Evolutionary conservation across 2,797 vertebrate genomes (phyloP), one percentile per base, ranked within the genome.

Genomic region (Poeciliopsis gracilis): DNA sequence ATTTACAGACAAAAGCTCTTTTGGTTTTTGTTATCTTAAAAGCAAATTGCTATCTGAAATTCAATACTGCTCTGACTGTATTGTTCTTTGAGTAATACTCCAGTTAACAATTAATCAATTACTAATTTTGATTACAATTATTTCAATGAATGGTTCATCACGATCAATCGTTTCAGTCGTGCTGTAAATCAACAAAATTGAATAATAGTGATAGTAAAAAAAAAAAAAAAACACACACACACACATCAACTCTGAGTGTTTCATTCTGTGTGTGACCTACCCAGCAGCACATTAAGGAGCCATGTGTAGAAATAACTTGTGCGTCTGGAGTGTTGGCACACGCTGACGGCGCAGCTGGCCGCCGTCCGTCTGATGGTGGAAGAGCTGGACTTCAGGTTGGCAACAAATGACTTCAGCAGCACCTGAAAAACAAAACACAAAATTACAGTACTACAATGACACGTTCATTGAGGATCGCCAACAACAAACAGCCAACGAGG

Each of bases 291-390:
- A 66, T 97, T 98, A 55, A 99, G 94, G n/a, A 99, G 94, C 98
- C 98, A 99, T 71, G 97, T 98, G 93, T 99, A 99, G 88, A 99
- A 99, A 90, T 97, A 98, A 83, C 97, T 98, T 0, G 91, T 92
- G 86, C 98, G 97, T 86, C 98, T 94, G 0, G 97, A 98, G 93
- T 98, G 97, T 70, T 98, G 98, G 89, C 98, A 99, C 89, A 99
- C 93, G 79, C 95, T 96, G 70, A 98, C 98, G 0, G 97, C 97
- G 0, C 96, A 96, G 89, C 97, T 96, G 59, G 98, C 98, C 0
- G 98, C 98, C 0, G 98, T 99, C 30, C 98, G 96, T 57, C 98
- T 96, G 78, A 98, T 97, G 33, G 98, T 97, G 4, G 98, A 97
- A 10, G 98, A 99, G 84, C 94, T 96, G 72, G 97, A 97, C 85